Conservation (phyloP, 2,888 invertebrate species). For the Merodon equestris region DNA sequence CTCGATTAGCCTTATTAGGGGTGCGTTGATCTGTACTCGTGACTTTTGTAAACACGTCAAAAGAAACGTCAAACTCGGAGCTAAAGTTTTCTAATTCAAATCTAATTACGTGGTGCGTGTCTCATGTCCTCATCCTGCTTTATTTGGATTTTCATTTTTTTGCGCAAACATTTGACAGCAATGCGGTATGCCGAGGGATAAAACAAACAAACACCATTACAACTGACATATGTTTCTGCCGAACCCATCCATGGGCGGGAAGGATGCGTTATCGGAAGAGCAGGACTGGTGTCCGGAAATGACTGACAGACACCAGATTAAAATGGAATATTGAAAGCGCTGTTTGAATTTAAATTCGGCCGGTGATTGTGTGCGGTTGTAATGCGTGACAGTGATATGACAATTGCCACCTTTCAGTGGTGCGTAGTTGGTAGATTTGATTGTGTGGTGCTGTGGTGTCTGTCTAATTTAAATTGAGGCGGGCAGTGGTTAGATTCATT, state of each 20-base stretch:
- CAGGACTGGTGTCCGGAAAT: constrained; percentile 24
- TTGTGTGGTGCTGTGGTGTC: constrained; percentile 4
- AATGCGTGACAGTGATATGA: constrained; percentile 41
- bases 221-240: constrained; percentile 19
- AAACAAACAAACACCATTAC: constrained; percentile 4
- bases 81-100: constrained; percentile 59
- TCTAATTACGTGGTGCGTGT: constrained; percentile 62
- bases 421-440: constrained; percentile 17
- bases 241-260: constrained; percentile 20
- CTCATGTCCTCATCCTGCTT: constrained; percentile 13
- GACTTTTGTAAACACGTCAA: background rate
- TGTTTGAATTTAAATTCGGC: constrained; percentile 43
- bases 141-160: too few relatives aligned
- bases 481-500: too few relatives aligned
- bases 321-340: constrained; percentile 34
- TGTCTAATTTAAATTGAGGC: constrained; percentile 19
- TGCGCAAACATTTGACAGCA: constrained; percentile 45
- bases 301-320: constrained; percentile 56
- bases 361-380: constrained; percentile 12
- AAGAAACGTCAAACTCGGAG: constrained; percentile 9
- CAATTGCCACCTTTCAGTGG: constrained; percentile 34
- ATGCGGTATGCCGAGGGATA: constrained; percentile 58
- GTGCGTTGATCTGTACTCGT: too few relatives aligned
- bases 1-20: constrained; percentile 45
- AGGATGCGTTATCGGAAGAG: constrained; percentile 52